These are phyloP conservation scores for Smithornis capensis DNA, from an alignment of 2,113 vertebrate genomes.

Conservation along the genomic window DNA sequence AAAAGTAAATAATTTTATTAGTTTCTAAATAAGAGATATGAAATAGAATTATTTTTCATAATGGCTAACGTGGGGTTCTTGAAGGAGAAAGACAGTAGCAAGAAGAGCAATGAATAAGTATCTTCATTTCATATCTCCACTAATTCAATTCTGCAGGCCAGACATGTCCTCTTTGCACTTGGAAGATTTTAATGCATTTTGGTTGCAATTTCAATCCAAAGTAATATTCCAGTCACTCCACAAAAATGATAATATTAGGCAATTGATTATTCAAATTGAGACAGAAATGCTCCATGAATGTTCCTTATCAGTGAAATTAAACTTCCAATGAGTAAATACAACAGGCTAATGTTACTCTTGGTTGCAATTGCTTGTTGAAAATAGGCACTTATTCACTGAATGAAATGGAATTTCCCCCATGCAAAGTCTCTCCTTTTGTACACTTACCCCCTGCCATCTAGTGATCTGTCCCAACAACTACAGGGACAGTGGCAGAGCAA, in stretches of 20 bases:
- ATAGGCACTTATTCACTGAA: neutral
- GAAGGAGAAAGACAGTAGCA: neutral
- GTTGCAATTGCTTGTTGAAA: neutral
- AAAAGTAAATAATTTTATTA: neutral
- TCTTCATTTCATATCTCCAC: neutral
- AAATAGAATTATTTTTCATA: neutral
- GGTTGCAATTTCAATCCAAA: neutral
- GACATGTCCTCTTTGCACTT: neutral
- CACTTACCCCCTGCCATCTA: neutral
- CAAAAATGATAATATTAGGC: neutral
- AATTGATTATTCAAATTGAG: neutral
- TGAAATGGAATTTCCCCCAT: neutral
- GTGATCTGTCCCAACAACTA: neutral
- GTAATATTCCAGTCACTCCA: neutral
- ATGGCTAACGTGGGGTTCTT: neutral
- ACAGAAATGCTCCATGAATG: neutral
- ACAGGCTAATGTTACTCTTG: neutral
- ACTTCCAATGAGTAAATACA: neutral
- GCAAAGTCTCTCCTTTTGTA: neutral
- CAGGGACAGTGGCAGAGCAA: neutral
- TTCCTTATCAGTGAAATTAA: neutral
- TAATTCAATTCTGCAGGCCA: neutral
- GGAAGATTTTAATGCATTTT: neutral
- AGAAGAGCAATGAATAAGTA: neutral
- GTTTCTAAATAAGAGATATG: neutral